Conservation (phyloP, 2,888 invertebrate species). For the Adelphocoris suturalis region DNA sequence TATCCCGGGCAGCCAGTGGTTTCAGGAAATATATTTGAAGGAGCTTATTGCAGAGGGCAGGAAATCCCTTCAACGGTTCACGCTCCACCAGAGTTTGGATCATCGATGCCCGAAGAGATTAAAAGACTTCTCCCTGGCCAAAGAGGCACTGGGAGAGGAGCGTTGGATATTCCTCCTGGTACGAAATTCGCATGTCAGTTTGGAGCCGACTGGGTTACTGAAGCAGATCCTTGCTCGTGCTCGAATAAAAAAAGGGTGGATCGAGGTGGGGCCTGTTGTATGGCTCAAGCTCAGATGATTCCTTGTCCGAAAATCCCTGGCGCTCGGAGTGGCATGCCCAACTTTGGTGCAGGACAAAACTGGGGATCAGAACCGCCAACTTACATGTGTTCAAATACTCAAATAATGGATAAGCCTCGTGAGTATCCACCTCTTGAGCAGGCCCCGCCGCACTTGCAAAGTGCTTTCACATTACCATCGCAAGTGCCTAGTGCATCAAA, state of each 20-base stretch:
- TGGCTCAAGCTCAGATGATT: not conserved
- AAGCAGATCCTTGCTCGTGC: constrained; percentile 40
- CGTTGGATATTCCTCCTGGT: constrained; percentile 61
- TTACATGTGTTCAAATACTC: constrained; percentile 14
- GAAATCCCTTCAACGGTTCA: not conserved
- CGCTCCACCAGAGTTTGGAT: constrained; percentile 45
- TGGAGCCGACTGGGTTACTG: constrained; percentile 45
- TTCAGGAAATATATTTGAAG: constrained; percentile 43
- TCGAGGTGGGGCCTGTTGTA: not conserved
- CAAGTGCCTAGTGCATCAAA: not conserved
- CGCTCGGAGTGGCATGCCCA: not conserved
- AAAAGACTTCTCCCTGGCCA: constrained; percentile 35
- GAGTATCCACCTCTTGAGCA: constrained; percentile 50
- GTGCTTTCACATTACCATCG: not conserved
- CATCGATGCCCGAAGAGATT: not conserved
- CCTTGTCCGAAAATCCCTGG: not conserved
- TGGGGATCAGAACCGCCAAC: not conserved
- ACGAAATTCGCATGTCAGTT: constrained; percentile 65
- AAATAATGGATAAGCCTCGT: not conserved
- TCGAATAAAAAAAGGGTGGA: not conserved
- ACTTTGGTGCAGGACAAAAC: not conserved
- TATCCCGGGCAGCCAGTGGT: constrained; percentile 15
- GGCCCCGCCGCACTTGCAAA: constrained; percentile 32
- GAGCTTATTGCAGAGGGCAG: constrained; percentile 31
- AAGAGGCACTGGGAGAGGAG: constrained; percentile 39